Evolutionary conservation across 2,113 vertebrate genomes (phyloP).

Genomic region (Halcyon malimbica): DNA sequence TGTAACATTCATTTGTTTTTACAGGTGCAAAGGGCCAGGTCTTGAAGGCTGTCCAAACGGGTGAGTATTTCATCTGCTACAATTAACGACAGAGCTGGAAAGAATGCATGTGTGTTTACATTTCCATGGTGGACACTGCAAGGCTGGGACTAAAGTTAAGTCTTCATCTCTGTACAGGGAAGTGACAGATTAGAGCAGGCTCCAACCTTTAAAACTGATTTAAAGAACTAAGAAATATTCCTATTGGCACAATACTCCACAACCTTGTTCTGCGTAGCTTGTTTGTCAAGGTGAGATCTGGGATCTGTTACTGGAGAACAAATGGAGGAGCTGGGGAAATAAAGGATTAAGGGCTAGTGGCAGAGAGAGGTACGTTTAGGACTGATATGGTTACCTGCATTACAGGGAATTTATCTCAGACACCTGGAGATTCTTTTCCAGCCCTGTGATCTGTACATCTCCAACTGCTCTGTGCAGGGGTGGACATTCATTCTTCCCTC

Average conservation of each 20-base stretch:
- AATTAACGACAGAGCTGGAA: not conserved
- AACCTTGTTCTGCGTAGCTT: not conserved
- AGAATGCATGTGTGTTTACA: not conserved
- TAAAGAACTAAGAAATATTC: not conserved
- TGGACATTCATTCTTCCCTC: not conserved
- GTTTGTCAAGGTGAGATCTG: not conserved
- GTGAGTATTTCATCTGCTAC: conserved; percentile 58
- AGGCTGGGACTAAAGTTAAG: not conserved
- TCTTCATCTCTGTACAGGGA: not conserved
- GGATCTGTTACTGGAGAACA: not conserved
- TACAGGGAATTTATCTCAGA: not conserved
- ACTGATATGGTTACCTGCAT: not conserved
- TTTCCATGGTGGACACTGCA: not conserved
- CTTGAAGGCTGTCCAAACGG: conserved; percentile 68
- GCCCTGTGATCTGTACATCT: not conserved
- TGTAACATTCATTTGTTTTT: not conserved
- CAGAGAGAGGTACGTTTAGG: not conserved
- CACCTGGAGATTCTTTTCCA: not conserved
- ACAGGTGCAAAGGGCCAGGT: conserved; percentile 79
- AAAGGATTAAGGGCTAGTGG: not conserved
- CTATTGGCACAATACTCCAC: not conserved
- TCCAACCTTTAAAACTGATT: not conserved
- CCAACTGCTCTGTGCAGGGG: not conserved
- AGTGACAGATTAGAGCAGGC: not conserved
- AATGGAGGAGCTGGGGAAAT: not conserved